A percentile compares a stretch with the other conserved stretches of the same genome.
phyloP scores from a whole-genome alignment of 2,888 invertebrate species.

The Tetramorium bicarinatum region DNA sequence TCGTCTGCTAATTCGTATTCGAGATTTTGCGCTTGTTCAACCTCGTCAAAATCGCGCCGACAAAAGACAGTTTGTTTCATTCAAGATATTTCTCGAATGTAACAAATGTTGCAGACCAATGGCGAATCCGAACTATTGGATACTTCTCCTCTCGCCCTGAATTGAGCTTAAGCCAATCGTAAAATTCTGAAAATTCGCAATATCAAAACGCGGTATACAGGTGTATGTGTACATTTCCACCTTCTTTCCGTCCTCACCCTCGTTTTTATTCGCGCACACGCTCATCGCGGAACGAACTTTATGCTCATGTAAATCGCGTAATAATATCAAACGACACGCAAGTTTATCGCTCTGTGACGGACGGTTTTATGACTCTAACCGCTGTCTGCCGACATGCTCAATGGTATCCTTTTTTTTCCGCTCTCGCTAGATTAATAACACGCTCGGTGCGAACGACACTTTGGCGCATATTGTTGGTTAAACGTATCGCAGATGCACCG shows the following conservation, averaged over 20 bases:
- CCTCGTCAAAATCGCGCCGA: not conserved
- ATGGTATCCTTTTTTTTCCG: conserved; percentile 16
- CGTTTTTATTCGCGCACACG: conserved; percentile 5
- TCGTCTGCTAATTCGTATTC: not conserved
- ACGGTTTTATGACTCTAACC: conserved; percentile 26
- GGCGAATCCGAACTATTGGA: conserved; percentile 21
- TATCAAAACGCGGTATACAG: not conserved
- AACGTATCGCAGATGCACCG: conserved; percentile 26
- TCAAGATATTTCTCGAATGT: conserved; percentile 28
- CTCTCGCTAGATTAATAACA: conserved; percentile 33
- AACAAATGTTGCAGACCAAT: conserved; percentile 35
- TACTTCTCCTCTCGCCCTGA: not conserved
- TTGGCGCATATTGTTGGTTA: conserved; percentile 16
- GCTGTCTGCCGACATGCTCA: conserved; percentile 16
- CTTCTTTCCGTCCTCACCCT: not conserved
- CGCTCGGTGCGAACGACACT: conserved; percentile 34
- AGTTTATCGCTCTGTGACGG: conserved; percentile 28
- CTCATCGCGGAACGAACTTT: conserved; percentile 12
- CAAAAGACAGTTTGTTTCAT: conserved; percentile 30
- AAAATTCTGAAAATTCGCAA: conserved; percentile 40
- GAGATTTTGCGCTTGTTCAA: not conserved
- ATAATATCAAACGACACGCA: conserved; percentile 29
- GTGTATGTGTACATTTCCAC: not conserved
- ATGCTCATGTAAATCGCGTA: conserved; percentile 29
- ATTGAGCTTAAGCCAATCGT: conserved; percentile 34